Evolutionary conservation across 2,113 vertebrate species (phyloP).

Genomic region (Melospiza georgiana): DNA sequence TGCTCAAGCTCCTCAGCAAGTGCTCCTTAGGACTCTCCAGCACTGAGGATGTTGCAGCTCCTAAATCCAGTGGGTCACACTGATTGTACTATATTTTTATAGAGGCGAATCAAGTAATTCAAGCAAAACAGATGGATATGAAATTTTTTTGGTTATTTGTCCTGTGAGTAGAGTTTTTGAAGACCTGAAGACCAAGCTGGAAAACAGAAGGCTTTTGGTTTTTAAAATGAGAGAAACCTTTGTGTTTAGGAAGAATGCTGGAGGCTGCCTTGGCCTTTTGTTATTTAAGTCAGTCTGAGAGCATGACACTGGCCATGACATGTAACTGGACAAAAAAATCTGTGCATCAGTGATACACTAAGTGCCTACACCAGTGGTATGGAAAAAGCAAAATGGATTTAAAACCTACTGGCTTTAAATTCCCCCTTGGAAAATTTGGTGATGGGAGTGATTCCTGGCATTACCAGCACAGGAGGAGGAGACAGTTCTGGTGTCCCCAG

Average conservation of each 20-base stretch:
- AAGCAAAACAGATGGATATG: slow-evolving; percentile 31
- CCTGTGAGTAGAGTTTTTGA: background rate
- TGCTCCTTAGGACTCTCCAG: background rate
- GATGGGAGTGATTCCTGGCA: background rate
- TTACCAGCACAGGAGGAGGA: background rate
- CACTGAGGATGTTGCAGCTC: background rate
- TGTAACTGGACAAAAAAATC: background rate
- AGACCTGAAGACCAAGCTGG: background rate
- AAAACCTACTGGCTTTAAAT: background rate
- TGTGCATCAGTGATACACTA: slow-evolving; percentile 44
- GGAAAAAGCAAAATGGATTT: background rate
- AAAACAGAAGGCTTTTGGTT: background rate
- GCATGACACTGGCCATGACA: background rate
- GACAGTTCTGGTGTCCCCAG: background rate
- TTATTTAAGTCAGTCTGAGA: background rate
- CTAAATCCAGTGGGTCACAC: background rate
- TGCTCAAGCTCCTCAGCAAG: background rate
- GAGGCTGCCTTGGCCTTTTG: background rate
- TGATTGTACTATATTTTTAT: background rate
- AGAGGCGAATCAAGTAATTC: slow-evolving; percentile 70
- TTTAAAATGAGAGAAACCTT: background rate
- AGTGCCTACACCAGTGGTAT: slow-evolving; percentile 55
- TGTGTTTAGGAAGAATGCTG: background rate
- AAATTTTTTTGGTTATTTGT: slow-evolving; percentile 73
- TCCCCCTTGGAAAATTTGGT: background rate